Base-by-base conservation (phyloP, 2,113 vertebrate species). In the Lepus europaeus region DNA sequence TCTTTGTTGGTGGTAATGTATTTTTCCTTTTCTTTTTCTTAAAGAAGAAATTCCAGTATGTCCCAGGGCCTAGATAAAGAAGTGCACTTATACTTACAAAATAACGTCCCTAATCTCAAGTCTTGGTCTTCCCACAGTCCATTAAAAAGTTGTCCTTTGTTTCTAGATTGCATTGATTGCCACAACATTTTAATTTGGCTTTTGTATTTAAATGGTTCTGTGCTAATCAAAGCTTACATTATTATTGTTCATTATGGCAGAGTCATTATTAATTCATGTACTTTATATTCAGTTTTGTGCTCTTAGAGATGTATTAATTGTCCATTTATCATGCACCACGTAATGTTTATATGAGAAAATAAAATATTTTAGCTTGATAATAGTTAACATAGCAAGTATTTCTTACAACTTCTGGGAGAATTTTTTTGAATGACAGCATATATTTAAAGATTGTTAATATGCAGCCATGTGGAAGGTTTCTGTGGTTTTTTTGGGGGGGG, bases 71-170 rank as follows among this genome's bases (percentile, higher is more conserved):
- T 95, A 90, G 73, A 89, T 92, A 86, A 94, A 72, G 20, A 97
- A 98, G 97, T 97, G 97, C 92, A 97, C 96, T 98, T 98, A 98
- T 53, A 72, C 91, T 97, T 87, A 97, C 87, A 94, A 96, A 94
- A 63, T 92, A 93, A 95, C 92, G 85, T 90, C 96, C 81, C 97
- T 97, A 97, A 97, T 45, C 72, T 68, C 36, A 23, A 96, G 95
- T 97, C 82, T 94, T 94, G 92, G 91, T 96, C 97, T 94, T 90
- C 51, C 96, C 94, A 97, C 94, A 96, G 95, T 97, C 59, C 96
- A 85, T 97, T 84, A 87, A 89, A 96, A 97, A 94, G 96, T 97
- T 96, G 61, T 95, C 98, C 89, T 89, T 70, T 89, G 68, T 98
- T 97, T 97, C 39, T 91, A 97, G 93, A 95, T 97, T 96, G 91